Conservation (phyloP, 2,888 invertebrate species). For the Thereva nobilitata region DNA sequence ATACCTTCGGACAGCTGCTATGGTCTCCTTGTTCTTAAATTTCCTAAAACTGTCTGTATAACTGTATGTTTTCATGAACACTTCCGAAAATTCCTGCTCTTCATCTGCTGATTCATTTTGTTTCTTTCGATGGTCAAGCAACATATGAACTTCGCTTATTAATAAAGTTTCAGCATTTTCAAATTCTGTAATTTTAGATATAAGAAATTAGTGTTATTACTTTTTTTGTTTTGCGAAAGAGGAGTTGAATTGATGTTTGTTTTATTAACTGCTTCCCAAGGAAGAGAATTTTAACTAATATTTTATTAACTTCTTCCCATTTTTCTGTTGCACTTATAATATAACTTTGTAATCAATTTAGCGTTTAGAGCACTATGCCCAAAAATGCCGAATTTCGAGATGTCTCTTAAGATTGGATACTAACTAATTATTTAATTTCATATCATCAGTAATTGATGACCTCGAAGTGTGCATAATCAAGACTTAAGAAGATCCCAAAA, state of each 20-base stretch:
- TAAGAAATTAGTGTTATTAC: conserved; percentile 1
- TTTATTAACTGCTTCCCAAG: no score
- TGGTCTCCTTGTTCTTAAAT: conserved; percentile 98
- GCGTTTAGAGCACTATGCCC: no score
- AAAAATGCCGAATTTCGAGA: no score
- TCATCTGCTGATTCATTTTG: conserved; percentile 99
- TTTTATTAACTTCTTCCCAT: no score
- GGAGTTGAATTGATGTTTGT: not conserved
- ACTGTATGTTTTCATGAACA: conserved; percentile 96
- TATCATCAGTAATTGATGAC: no score
- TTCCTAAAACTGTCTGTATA: conserved; percentile 96
- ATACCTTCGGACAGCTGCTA: conserved; percentile 91
- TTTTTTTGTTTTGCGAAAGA: not conserved
- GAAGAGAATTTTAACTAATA: no score
- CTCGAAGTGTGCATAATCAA: no score
- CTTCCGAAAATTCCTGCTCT: conserved; percentile 97
- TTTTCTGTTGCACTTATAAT: no score
- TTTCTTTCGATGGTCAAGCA: conserved; percentile 94
- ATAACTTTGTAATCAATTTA: no score
- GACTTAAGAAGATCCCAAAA: conserved; percentile 66
- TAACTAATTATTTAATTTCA: no score
- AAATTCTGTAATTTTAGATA: conserved; percentile 72
- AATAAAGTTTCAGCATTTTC: conserved; percentile 97
- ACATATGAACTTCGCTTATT: conserved; percentile 94
- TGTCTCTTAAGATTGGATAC: no score